Percentiles rank a stretch among this genome's conserved stretches.
phyloP scores from a whole-genome alignment of 2,888 invertebrate genomes.

The Chymomyza procnemis region DNA sequence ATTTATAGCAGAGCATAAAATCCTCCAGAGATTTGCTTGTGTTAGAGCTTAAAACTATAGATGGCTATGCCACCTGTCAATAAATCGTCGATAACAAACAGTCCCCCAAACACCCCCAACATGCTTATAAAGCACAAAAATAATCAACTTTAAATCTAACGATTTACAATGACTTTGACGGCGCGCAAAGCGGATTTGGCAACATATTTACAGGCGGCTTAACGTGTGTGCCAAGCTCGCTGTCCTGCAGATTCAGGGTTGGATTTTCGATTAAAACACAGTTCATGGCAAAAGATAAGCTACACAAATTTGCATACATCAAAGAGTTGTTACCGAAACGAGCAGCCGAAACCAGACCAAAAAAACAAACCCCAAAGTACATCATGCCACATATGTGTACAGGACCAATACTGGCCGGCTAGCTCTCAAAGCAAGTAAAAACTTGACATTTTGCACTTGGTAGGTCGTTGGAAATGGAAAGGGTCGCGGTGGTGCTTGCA shows the following conservation, averaged over 20 bases:
- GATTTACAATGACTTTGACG: conserved; percentile 40
- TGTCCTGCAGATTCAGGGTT: conserved; percentile 40
- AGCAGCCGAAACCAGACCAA: conserved; percentile 17
- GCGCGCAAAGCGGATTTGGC: conserved; percentile 43
- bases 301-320: conserved; percentile 61
- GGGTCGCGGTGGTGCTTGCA: conserved; percentile 19
- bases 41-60: conserved; percentile 31
- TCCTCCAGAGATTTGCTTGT: conserved; percentile 29
- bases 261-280: conserved; percentile 57
- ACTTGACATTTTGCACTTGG: conserved; percentile 71
- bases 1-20: background rate
- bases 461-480: conserved; percentile 60
- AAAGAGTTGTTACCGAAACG: conserved; percentile 42
- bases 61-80: conserved; percentile 43
- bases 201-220: conserved; percentile 49
- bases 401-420: background rate
- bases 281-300: conserved; percentile 54
- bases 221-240: conserved; percentile 32
- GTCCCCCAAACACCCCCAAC: conserved; percentile 17
- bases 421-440: conserved; percentile 23
- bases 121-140: conserved; percentile 43
- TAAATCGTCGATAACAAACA: conserved; percentile 39
- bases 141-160: conserved; percentile 56
- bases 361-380: background rate
- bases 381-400: background rate